These are phyloP conservation scores for Zaprionus davidi DNA, from an alignment of 1,140 invertebrate species.

Conservation along the genomic window DNA sequence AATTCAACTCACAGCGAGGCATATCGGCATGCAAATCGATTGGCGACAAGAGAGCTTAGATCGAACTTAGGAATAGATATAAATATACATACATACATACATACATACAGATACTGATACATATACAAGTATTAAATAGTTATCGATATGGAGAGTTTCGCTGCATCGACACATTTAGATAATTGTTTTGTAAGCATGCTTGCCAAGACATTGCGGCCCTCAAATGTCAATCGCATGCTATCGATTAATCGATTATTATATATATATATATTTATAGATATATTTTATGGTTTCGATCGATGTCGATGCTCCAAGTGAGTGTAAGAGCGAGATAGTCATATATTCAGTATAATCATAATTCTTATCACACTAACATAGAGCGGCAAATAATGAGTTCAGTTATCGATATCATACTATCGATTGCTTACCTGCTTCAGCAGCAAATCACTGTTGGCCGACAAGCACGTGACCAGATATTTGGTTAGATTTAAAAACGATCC, in stretches of 20 bases:
- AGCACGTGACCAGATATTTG: slow-evolving; percentile 97
- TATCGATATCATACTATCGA: slow-evolving; percentile 16
- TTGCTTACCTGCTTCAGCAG: slow-evolving; percentile 95
- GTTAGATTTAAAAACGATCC: slow-evolving; percentile 97
- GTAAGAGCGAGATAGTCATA: slow-evolving; percentile 27
- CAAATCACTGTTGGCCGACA: slow-evolving; percentile 96
- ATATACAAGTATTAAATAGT: slow-evolving; percentile 10
- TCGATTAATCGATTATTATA: slow-evolving; percentile 38
- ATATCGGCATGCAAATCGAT: slow-evolving; percentile 32
- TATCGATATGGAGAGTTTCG: slow-evolving; percentile 6
- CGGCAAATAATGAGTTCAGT: slow-evolving; percentile 11
- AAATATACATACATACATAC: slow-evolving; percentile 12
- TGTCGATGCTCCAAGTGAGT: slow-evolving; percentile 34
- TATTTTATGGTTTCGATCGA: slow-evolving; percentile 16
- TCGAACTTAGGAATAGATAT: slow-evolving; percentile 43
- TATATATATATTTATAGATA: neutral
- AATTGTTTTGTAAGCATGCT: slow-evolving; percentile 29
- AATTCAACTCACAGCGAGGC: slow-evolving; percentile 35
- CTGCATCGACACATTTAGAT: slow-evolving; percentile 6
- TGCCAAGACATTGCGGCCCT: slow-evolving; percentile 44
- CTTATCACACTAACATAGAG: slow-evolving; percentile 40
- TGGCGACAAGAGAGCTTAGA: slow-evolving; percentile 45
- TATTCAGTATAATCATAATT: slow-evolving; percentile 1
- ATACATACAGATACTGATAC: slow-evolving; percentile 11
- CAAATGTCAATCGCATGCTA: slow-evolving; percentile 46